Evolutionary conservation across 2,888 invertebrate species (phyloP).

Genomic region (Acronicta psi): DNA sequence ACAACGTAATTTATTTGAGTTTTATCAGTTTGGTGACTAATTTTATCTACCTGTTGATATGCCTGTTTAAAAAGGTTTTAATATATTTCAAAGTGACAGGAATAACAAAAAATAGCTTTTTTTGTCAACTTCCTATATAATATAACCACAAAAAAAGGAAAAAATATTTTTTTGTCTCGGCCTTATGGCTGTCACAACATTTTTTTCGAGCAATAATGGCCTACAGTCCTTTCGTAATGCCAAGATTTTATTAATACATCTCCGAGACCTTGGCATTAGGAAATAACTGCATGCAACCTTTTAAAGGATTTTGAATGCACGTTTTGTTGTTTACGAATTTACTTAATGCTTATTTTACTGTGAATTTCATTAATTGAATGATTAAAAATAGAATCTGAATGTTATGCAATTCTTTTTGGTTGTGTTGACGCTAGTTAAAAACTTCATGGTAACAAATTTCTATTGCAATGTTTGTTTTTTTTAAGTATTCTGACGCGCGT

Average conservation of each 20-base stretch:
- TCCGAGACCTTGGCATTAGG: slow-evolving; percentile 50
- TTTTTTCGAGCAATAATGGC: slow-evolving; percentile 38
- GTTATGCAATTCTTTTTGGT: slow-evolving; percentile 14
- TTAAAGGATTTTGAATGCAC: slow-evolving; percentile 26
- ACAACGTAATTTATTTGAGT: neutral
- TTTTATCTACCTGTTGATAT: slow-evolving; percentile 35
- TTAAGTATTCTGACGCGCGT: neutral
- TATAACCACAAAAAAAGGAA: slow-evolving; percentile 37
- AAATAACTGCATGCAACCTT: slow-evolving; percentile 48
- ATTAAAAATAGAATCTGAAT: slow-evolving; percentile 12
- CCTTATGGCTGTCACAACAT: slow-evolving; percentile 43
- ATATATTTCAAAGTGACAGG: slow-evolving; percentile 28
- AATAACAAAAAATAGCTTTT: slow-evolving; percentile 29
- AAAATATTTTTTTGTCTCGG: slow-evolving; percentile 20
- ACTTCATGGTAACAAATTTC: neutral
- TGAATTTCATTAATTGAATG: slow-evolving; percentile 4
- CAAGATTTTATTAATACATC: slow-evolving; percentile 35
- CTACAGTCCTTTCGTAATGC: slow-evolving; percentile 34
- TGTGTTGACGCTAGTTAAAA: slow-evolving; percentile 1
- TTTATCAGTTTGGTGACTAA: slow-evolving; percentile 23
- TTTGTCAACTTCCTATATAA: slow-evolving; percentile 23
- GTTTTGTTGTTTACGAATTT: slow-evolving; percentile 19
- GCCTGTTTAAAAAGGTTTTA: slow-evolving; percentile 29
- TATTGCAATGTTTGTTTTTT: neutral
- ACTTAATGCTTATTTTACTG: slow-evolving; percentile 5